Evolutionary conservation across 35 echinoderm and acorn worm genomes (phyloP).

Genomic region (Antedon bifida): DNA sequence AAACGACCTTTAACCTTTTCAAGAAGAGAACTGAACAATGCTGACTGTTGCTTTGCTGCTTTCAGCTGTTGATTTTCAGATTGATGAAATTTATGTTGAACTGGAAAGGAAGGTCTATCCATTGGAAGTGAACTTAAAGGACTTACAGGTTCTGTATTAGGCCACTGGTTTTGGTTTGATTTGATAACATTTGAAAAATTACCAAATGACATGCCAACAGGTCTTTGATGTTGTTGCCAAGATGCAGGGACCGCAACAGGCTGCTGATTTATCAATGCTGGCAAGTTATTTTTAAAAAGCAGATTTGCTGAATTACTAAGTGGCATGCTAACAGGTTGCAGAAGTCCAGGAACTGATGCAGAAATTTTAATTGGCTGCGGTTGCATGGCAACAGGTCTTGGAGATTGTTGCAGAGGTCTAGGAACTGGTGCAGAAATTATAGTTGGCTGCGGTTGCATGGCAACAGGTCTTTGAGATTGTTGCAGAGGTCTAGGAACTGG

Average conservation of each 20-base stretch:
- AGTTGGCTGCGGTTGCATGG: not conserved
- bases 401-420: no score
- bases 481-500: not conserved
- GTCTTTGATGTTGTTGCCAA: no score
- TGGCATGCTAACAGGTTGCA: not conserved
- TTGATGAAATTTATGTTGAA: no score
- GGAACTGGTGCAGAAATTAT: not conserved
- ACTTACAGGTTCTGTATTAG: no score
- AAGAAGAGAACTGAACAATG: not conserved
- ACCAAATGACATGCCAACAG: no score
- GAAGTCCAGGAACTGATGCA: not conserved
- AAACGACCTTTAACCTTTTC: not conserved
- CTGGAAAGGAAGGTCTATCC: no score
- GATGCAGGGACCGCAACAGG: no score
- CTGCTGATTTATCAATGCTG: no score
- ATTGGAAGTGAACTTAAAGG: slow-evolving; percentile 6
- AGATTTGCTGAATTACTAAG: no score
- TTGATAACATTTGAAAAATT: no score
- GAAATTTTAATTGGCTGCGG: not conserved
- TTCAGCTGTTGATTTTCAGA: not conserved
- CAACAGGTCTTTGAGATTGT: not conserved
- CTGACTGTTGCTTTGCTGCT: not conserved
- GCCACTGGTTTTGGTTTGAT: no score
- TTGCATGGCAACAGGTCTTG: not conserved
- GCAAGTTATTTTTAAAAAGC: no score